These are phyloP conservation scores for Dasypogon diadema DNA, from an alignment of 2,888 invertebrate genomes.

Conservation along the genomic window DNA sequence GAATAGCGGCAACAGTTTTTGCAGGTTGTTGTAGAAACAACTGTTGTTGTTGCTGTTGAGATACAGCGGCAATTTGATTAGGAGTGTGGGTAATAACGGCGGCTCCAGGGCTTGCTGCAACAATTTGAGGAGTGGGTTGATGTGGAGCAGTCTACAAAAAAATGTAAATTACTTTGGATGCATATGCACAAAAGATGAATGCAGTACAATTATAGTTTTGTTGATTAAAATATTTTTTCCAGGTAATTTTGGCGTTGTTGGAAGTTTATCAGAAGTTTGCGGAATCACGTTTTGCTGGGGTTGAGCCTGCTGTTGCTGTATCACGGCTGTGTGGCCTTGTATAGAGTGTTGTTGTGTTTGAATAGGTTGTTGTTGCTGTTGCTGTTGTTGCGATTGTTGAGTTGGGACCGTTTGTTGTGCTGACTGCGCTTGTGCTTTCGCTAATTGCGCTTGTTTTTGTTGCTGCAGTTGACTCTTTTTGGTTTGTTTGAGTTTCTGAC, in stretches of 20 bases:
- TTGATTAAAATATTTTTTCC: slow-evolving; percentile 53
- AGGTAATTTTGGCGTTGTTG: slow-evolving; percentile 16
- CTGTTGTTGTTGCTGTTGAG: slow-evolving; percentile 57
- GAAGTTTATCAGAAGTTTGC: slow-evolving; percentile 44
- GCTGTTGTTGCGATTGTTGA: slow-evolving; percentile 50
- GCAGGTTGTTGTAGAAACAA: slow-evolving; percentile 54
- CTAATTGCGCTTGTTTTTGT: slow-evolving; percentile 34
- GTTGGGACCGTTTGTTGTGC: slow-evolving; percentile 53
- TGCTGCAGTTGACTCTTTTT: slow-evolving; percentile 30
- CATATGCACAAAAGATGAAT: background rate
- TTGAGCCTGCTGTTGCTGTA: background rate
- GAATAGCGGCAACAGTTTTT: slow-evolving; percentile 45
- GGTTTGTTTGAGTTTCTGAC: slow-evolving; percentile 20
- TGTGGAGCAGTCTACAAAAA: slow-evolving; percentile 29
- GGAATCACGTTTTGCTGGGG: slow-evolving; percentile 38
- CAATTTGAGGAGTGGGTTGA: slow-evolving; percentile 49
- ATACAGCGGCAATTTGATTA: slow-evolving; percentile 51
- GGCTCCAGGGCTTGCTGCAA: slow-evolving; percentile 53
- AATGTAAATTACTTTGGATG: background rate
- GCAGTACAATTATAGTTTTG: slow-evolving; percentile 51
- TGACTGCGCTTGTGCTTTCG: slow-evolving; percentile 18
- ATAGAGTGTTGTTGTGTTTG: slow-evolving; percentile 22
- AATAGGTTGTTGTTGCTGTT: slow-evolving; percentile 48
- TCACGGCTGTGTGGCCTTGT: background rate
- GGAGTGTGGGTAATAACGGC: slow-evolving; percentile 51